phyloP scores from a whole-genome alignment of 2,113 vertebrate genomes.

The Pomatostomus ruficeps region DNA sequence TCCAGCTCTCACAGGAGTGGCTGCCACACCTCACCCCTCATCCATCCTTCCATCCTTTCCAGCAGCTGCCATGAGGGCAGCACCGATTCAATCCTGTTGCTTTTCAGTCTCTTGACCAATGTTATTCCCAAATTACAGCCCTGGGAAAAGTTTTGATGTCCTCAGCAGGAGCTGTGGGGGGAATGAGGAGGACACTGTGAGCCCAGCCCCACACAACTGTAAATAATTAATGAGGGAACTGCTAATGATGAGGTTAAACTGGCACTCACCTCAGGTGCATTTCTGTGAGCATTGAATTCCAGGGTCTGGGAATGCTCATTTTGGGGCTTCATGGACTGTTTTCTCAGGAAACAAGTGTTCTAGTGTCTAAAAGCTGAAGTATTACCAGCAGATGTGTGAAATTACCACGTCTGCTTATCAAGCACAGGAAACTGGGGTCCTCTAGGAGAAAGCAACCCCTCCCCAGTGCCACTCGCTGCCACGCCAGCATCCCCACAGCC shows the following conservation, averaged over 20 bases:
- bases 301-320: not conserved
- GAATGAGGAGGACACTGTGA: not conserved
- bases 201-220: not conserved
- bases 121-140: constrained; percentile 31
- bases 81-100: constrained; percentile 23
- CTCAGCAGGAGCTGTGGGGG: not conserved
- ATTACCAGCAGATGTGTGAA: not conserved
- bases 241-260: not conserved
- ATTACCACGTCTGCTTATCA: accelerated
- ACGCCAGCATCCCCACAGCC: accelerated
- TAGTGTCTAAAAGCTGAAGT: not conserved
- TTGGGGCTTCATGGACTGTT: not conserved
- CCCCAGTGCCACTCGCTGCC: not conserved
- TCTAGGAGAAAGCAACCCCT: not conserved
- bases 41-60: not conserved
- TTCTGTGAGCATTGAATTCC: not conserved
- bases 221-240: not conserved
- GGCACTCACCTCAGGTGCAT: not conserved
- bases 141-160: not conserved
- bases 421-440: not conserved
- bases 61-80: not conserved
- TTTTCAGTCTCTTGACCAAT: constrained; percentile 8
- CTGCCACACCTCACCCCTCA: not conserved
- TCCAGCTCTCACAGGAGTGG: not conserved
- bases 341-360: not conserved